Conservation (phyloP, 1,140 invertebrate species). For the Drosophila paulistorum region DNA sequence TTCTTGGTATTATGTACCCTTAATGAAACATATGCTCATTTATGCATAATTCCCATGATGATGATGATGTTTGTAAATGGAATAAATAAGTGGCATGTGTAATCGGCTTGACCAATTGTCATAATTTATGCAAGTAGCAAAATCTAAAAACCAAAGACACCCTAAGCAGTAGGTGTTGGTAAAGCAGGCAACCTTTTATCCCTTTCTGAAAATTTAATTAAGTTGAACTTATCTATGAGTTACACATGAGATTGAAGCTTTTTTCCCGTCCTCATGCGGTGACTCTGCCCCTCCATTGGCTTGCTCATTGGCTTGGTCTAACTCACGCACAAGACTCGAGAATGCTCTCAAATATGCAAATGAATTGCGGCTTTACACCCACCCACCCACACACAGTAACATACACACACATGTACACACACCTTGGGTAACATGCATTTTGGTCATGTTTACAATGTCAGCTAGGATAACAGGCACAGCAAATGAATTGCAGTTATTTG, state of each 20-base stretch:
- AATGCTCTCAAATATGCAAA: slow-evolving; percentile 74
- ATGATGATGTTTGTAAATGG: slow-evolving; percentile 41
- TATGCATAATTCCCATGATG: slow-evolving; percentile 33
- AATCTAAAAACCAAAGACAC: slow-evolving; percentile 34
- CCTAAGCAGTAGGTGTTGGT: slow-evolving; percentile 15
- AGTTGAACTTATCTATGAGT: slow-evolving; percentile 75
- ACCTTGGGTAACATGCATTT: slow-evolving; percentile 75
- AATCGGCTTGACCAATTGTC: slow-evolving; percentile 48
- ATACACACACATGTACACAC: slow-evolving; percentile 26
- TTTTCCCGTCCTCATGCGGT: not conserved
- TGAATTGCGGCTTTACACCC: slow-evolving; percentile 74
- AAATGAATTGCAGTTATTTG: slow-evolving; percentile 43
- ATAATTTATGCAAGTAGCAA: slow-evolving; percentile 67
- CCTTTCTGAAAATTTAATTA: slow-evolving; percentile 75
- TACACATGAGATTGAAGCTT: slow-evolving; percentile 66
- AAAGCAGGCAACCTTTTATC: slow-evolving; percentile 54
- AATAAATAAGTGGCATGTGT: slow-evolving; percentile 43
- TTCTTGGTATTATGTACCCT: not conserved
- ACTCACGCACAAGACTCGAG: slow-evolving; percentile 41
- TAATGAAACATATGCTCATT: slow-evolving; percentile 14
- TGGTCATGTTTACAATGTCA: slow-evolving; percentile 79
- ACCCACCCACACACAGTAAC: slow-evolving; percentile 4
- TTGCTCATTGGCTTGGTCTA: not conserved
- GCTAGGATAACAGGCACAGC: slow-evolving; percentile 69
- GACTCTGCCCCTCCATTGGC: not conserved